phyloP scores from a whole-genome alignment of 2,797 vertebrate species.

The Karalla daura region DNA sequence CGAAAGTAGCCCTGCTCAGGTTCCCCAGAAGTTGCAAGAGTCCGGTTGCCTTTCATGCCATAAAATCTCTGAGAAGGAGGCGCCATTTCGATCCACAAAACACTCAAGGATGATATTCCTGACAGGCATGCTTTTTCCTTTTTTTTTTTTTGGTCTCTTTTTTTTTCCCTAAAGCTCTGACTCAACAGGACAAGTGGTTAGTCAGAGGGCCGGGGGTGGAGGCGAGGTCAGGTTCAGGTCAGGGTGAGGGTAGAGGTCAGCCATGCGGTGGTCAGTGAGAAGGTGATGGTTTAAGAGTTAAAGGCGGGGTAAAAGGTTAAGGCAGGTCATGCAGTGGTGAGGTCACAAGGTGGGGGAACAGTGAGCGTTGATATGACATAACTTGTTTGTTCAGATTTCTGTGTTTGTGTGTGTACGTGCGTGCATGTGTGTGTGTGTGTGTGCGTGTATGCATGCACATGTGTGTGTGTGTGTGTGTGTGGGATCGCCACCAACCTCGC shows the following conservation, averaged over 20 bases:
- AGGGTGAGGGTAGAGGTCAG: constrained; percentile 27
- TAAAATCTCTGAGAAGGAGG: background rate
- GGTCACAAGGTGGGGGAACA: background rate
- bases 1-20: background rate
- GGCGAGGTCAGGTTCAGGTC: constrained; percentile 52
- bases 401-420: constrained; percentile 25
- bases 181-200: background rate
- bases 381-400: constrained; percentile 33
- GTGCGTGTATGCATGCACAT: constrained; percentile 14
- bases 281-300: constrained; percentile 14
- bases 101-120: background rate
- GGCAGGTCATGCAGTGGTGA: constrained; percentile 17
- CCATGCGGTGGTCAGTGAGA: background rate
- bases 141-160: too few species aligned
- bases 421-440: constrained; percentile 22
- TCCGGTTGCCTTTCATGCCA: too few species aligned
- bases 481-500: constrained; percentile 78
- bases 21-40: too few species aligned
- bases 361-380: constrained; percentile 24
- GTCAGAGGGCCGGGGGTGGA: constrained; percentile 2
- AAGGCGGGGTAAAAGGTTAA: constrained; percentile 12
- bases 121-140: too few species aligned
- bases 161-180: too few species aligned
- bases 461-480: constrained; percentile 25
- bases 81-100: background rate